Evolutionary conservation across 2,113 vertebrate species (phyloP).

Genomic region (Rafetus swinhoei): DNA sequence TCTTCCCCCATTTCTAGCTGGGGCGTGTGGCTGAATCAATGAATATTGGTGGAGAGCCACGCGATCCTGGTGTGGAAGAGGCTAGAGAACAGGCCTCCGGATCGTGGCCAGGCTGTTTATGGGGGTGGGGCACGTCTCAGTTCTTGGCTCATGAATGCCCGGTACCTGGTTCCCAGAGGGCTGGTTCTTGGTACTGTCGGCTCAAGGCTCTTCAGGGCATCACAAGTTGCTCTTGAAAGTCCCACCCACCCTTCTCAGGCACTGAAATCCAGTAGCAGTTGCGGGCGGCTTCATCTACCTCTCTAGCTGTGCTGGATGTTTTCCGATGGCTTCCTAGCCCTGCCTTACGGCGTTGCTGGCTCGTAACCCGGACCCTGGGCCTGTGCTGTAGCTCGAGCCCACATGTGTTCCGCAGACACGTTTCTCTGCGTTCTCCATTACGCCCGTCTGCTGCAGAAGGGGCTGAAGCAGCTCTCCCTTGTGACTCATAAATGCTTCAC

Average conservation of each 20-base stretch:
- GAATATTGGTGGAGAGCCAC: not conserved
- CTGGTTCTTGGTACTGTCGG: not conserved
- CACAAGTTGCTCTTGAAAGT: constrained; percentile 9
- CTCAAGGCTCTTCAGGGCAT: rapidly evolving
- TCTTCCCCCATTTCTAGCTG: not conserved
- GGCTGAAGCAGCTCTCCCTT: constrained; percentile 23
- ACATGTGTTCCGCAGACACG: constrained; percentile 28
- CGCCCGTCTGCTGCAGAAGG: constrained; percentile 35
- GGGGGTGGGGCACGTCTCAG: not conserved
- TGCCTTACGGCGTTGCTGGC: not conserved
- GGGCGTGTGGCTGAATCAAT: not conserved
- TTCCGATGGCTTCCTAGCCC: not conserved
- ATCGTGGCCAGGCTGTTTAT: not conserved
- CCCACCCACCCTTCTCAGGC: rapidly evolving
- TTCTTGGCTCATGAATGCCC: not conserved
- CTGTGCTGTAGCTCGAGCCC: not conserved
- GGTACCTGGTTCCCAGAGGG: rapidly evolving
- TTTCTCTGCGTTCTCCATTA: not conserved
- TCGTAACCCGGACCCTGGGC: not conserved
- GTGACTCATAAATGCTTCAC: not conserved
- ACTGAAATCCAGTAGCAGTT: not conserved
- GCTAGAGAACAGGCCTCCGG: not conserved
- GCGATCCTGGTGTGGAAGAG: not conserved
- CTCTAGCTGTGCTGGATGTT: rapidly evolving
- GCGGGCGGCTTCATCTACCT: not conserved